phyloP scores from a whole-genome alignment of 53 echinoderm and acorn worm species.

The Echinometra lucunter region DNA sequence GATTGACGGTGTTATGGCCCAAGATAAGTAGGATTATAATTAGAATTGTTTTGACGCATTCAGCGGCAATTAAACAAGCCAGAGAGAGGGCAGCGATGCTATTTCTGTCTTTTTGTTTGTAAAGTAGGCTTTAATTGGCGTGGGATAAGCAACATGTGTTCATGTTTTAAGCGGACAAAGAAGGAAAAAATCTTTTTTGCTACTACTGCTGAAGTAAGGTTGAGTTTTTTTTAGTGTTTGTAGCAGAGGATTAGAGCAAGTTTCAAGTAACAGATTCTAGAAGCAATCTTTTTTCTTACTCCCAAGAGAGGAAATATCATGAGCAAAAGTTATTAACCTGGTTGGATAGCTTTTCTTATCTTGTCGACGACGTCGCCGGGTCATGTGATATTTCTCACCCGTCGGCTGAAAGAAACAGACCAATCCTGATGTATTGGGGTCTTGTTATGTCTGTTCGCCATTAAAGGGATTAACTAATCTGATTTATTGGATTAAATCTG shows the following conservation, averaged over 20 bases:
- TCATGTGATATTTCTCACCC: not conserved
- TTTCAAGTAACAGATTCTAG: not conserved
- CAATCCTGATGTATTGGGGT: not conserved
- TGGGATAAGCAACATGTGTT: constrained; percentile 27
- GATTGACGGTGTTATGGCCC: not conserved
- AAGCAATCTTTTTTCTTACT: not conserved
- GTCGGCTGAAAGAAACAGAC: not conserved
- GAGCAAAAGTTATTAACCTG: not conserved
- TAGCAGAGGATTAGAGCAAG: not conserved
- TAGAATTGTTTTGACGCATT: constrained; percentile 43
- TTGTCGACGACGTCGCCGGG: not conserved
- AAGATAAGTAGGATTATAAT: constrained; percentile 32
- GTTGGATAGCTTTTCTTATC: not conserved
- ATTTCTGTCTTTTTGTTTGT: not conserved
- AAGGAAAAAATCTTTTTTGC: not conserved
- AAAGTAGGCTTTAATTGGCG: not conserved
- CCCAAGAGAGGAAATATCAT: not conserved
- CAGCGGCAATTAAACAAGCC: not conserved
- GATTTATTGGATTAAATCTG: constrained; percentile 53
- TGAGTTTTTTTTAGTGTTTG: not conserved
- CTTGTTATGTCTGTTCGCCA: constrained; percentile 23
- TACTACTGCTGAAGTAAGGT: not conserved
- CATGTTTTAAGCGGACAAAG: constrained; percentile 20
- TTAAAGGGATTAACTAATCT: constrained; percentile 57
- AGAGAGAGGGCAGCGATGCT: not conserved